Evolutionary conservation across 2,797 vertebrate species (phyloP).

Genomic region (Dendrocincla tyrannina): DNA sequence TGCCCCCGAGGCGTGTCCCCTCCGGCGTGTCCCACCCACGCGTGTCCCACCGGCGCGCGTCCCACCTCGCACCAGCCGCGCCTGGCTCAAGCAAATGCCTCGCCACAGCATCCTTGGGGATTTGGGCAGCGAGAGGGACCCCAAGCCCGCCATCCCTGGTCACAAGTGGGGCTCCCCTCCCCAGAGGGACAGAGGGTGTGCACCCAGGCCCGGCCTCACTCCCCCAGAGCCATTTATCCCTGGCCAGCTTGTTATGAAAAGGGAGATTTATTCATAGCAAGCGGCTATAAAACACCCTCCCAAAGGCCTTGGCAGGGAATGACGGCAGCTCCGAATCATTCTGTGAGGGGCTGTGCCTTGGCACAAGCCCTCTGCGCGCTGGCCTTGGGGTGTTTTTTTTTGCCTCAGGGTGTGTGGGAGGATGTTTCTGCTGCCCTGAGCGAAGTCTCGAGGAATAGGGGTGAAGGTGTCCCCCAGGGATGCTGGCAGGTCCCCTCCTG

Average conservation of each 20-base stretch:
- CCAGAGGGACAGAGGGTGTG: background rate
- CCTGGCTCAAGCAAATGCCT: background rate
- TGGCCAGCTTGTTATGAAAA: background rate
- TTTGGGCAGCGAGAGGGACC: background rate
- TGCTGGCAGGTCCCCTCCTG: background rate
- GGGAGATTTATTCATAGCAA: background rate
- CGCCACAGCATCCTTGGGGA: background rate
- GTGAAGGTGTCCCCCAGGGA: background rate
- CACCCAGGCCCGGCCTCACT: background rate
- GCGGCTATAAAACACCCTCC: background rate
- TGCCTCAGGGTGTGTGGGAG: background rate
- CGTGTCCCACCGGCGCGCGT: background rate
- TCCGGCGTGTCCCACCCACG: background rate
- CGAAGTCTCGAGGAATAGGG: rapidly evolving
- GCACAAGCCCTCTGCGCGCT: background rate
- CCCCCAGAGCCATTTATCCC: background rate
- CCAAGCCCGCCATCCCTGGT: rapidly evolving
- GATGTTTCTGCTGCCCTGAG: background rate
- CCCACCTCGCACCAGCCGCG: background rate
- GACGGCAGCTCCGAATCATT: background rate
- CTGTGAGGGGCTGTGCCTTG: background rate
- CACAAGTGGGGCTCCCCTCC: background rate
- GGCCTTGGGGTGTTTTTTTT: background rate
- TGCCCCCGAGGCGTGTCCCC: background rate
- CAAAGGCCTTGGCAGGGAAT: background rate